Percentiles rank a stretch among this genome's conserved stretches.
Conservation (phyloP, 92 coral and sea anemone genomes). For the Blastomussa wellsi region DNA sequence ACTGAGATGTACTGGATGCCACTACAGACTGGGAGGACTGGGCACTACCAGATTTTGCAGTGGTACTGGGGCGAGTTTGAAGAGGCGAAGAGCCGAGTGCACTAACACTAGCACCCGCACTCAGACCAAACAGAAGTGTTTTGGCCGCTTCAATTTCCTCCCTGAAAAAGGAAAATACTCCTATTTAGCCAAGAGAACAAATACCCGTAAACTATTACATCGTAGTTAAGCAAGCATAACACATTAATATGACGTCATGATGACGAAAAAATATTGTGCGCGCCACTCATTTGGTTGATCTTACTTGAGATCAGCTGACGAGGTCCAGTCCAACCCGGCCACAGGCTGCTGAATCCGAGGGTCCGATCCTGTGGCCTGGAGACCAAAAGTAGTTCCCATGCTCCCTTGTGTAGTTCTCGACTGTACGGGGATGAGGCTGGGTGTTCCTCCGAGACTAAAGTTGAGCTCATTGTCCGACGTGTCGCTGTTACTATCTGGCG, state of each 20-base stretch:
- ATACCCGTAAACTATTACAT: neutral
- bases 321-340: conserved; percentile 67
- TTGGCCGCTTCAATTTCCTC: conserved; percentile 93
- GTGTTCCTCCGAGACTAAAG: conserved; percentile 82
- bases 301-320: conserved; percentile 38
- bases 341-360: conserved; percentile 75
- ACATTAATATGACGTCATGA: neutral
- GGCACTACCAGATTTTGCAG: neutral
- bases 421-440: conserved; percentile 45
- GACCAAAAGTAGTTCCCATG: conserved; percentile 73
- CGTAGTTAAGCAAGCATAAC: neutral
- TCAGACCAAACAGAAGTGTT: conserved; percentile 72
- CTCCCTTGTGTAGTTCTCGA: conserved; percentile 65
- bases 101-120: conserved; percentile 31
- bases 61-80: conserved; percentile 7
- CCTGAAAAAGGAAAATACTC: conserved; percentile 32
- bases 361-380: conserved; percentile 65
- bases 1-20: conserved; percentile 53
- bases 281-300: neutral
- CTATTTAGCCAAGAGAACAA: neutral
- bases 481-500: conserved; percentile 68
- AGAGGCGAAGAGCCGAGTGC: conserved; percentile 12
- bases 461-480: conserved; percentile 78
- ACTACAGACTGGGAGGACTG: conserved; percentile 33
- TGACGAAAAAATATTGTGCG: neutral